These are phyloP conservation scores for Drosophila niveifrons DNA, from an alignment of 2,888 invertebrate genomes.

Conservation along the genomic window DNA sequence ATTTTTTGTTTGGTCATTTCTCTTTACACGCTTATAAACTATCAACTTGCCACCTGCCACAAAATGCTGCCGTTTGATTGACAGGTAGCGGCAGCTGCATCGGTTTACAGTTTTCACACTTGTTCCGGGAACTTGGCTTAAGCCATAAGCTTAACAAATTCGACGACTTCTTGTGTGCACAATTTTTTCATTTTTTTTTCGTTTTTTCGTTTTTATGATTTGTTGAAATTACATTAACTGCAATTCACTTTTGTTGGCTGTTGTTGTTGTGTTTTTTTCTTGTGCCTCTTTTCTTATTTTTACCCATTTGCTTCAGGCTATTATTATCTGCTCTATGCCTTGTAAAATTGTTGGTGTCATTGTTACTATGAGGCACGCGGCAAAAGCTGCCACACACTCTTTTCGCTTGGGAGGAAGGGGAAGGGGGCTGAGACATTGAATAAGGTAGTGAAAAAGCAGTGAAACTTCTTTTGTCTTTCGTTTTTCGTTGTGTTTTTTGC, in stretches of 20 bases:
- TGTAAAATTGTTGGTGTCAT: slow-evolving; percentile 77
- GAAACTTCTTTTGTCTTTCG: slow-evolving; percentile 51
- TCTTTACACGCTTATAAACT: slow-evolving; percentile 31
- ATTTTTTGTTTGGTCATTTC: slow-evolving; percentile 20
- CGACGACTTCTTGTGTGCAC: slow-evolving; percentile 4
- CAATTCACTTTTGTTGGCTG: slow-evolving; percentile 71
- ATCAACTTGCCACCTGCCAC: slow-evolving; percentile 42
- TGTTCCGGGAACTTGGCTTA: slow-evolving; percentile 37
- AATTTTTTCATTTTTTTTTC: neutral
- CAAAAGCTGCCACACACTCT: slow-evolving; percentile 12
- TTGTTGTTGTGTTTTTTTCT: slow-evolving; percentile 23
- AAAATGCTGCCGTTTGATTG: slow-evolving; percentile 5
- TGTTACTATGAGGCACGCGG: slow-evolving; percentile 65
- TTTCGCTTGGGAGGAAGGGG: neutral
- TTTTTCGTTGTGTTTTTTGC: slow-evolving; percentile 6
- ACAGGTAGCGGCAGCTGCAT: slow-evolving; percentile 40
- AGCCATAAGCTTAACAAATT: slow-evolving; percentile 11
- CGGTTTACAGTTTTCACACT: slow-evolving; percentile 59
- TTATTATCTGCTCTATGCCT: slow-evolving; percentile 78
- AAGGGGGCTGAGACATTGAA: slow-evolving; percentile 16
- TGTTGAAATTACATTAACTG: slow-evolving; percentile 69
- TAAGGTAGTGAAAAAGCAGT: slow-evolving; percentile 43
- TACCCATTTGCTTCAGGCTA: slow-evolving; percentile 33
- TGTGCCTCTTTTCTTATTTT: slow-evolving; percentile 14
- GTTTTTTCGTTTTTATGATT: slow-evolving; percentile 59